phyloP scores from a whole-genome alignment of 2,888 invertebrate genomes.

The Ceriagrion tenellum region DNA sequence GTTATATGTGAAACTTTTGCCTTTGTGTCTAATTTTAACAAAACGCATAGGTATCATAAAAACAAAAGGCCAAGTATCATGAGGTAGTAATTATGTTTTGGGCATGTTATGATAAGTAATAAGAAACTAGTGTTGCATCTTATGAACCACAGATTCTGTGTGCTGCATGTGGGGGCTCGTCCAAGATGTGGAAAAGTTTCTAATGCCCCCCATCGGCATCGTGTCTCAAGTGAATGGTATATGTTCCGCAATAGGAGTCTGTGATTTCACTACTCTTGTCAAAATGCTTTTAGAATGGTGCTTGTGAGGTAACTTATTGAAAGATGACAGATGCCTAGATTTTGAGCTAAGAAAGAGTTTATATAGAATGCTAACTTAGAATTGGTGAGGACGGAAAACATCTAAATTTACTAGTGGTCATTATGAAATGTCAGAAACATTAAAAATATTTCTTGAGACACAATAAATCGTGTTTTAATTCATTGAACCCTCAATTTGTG shows the following conservation, averaged over 20 bases:
- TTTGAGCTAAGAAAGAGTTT: conserved; percentile 38
- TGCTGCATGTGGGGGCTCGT: conserved; percentile 31
- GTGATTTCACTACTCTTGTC: conserved; percentile 50
- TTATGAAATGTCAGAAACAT: conserved; percentile 60
- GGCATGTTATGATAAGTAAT: conserved; percentile 48
- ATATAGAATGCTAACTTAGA: conserved; percentile 59
- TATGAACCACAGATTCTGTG: conserved; percentile 35
- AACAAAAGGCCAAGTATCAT: conserved; percentile 60
- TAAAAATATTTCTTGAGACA: conserved; percentile 61
- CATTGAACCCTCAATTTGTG: background rate
- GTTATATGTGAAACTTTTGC: conserved; percentile 46
- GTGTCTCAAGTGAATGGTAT: conserved; percentile 61
- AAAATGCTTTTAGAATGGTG: conserved; percentile 52
- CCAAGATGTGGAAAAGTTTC: conserved; percentile 29
- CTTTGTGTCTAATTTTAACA: conserved; percentile 45
- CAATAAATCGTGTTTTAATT: conserved; percentile 33
- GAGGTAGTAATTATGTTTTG: conserved; percentile 54
- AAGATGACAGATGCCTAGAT: conserved; percentile 22
- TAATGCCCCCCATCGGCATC: background rate
- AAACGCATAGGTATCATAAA: conserved; percentile 44
- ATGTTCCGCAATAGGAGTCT: conserved; percentile 43
- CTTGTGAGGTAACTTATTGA: conserved; percentile 59
- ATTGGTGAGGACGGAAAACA: conserved; percentile 51
- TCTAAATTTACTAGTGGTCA: conserved; percentile 58
- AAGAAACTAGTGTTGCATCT: conserved; percentile 44